phyloP scores from a whole-genome alignment of 2,797 vertebrate genomes.

The Ibycter americanus region DNA sequence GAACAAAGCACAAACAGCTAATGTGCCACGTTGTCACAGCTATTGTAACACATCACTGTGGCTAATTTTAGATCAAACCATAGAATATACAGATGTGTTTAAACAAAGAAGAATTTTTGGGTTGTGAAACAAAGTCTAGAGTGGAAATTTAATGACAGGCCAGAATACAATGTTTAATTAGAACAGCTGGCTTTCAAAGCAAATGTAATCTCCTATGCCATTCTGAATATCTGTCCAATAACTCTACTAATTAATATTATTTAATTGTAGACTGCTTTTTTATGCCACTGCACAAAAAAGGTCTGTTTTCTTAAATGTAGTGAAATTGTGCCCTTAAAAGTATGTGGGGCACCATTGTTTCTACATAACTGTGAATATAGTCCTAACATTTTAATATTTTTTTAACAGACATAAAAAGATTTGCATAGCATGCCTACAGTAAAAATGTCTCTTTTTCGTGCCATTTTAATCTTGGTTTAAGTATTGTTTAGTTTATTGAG shows the following conservation, averaged over 20 bases:
- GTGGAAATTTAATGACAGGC: neutral
- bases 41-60: neutral
- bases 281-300: neutral
- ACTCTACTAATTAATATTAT: neutral
- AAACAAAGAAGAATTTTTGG: neutral
- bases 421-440: neutral
- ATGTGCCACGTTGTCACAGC: neutral
- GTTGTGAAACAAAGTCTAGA: neutral
- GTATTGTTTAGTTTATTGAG: neutral
- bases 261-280: neutral
- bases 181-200: neutral
- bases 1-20: neutral
- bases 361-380: neutral
- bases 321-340: neutral
- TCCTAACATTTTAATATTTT: neutral
- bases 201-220: neutral
- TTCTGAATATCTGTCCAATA: neutral
- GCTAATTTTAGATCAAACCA: neutral
- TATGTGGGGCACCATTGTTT: neutral
- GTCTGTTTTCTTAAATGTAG: neutral
- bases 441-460: neutral
- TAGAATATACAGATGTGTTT: neutral
- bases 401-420: neutral
- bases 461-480: neutral
- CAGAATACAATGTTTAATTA: neutral